Evolutionary conservation across 2,113 vertebrate genomes (phyloP).

Genomic region (Myanophis thanlyinensis): DNA sequence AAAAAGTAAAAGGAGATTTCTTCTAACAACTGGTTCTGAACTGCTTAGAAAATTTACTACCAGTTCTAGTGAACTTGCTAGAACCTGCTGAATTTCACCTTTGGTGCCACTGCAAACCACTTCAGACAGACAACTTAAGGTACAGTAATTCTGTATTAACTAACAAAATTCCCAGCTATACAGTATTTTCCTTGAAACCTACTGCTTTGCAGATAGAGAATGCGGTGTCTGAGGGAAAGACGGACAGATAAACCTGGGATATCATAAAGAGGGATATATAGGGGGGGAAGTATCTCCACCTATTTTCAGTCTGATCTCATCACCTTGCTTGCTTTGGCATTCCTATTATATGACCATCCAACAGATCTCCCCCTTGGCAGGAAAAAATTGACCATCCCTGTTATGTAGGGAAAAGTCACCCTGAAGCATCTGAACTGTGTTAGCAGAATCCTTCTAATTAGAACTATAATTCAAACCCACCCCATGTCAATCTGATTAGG

Average conservation of each 20-base stretch:
- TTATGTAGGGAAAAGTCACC: conserved; percentile 37
- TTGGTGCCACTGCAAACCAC: no score
- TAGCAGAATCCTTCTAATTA: background rate
- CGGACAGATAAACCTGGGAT: background rate
- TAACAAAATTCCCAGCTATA: background rate
- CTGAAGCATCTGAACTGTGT: background rate
- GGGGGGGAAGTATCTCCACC: background rate
- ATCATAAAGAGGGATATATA: background rate
- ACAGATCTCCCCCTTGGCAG: background rate
- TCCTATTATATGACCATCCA: background rate
- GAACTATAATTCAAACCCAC: background rate
- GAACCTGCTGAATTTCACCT: no score
- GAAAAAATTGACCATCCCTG: background rate
- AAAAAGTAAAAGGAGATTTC: no score
- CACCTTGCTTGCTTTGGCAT: background rate
- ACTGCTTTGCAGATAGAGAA: background rate
- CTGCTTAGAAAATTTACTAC: no score
- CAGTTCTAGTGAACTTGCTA: no score
- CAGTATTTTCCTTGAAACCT: background rate
- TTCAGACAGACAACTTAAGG: background rate
- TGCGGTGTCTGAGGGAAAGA: background rate
- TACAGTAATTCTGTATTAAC: background rate
- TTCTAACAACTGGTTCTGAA: no score
- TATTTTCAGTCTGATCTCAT: background rate
- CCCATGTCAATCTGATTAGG: conserved; percentile 7